These are phyloP conservation scores for Acridotheres tristis DNA, from an alignment of 2,797 vertebrate genomes.

Conservation along the genomic window DNA sequence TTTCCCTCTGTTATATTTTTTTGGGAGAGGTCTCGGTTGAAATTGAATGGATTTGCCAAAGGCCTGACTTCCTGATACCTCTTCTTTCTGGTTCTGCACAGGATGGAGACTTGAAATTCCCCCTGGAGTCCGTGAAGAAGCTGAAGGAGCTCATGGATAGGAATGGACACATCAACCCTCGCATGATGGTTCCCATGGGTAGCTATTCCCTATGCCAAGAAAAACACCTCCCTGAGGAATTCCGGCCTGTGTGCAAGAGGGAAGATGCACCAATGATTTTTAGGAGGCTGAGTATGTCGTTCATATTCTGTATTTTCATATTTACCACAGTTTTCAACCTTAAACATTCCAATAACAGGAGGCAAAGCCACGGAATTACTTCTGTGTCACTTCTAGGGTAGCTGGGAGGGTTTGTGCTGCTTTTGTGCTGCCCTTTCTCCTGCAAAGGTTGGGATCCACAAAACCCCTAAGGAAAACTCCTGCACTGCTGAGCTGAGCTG, in stretches of 20 bases:
- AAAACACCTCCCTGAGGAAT: conserved; percentile 26
- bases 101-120: conserved; percentile 52
- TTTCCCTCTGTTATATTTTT: background rate
- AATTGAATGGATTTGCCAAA: background rate
- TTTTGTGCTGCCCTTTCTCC: background rate
- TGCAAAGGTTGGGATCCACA: rapidly evolving
- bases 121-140: conserved; percentile 52
- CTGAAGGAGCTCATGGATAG: conserved; percentile 25
- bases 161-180: background rate
- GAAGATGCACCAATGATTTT: conserved; percentile 13
- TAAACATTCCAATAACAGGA: background rate
- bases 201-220: background rate
- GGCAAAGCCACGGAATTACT: rapidly evolving
- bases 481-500: background rate
- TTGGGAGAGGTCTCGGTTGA: background rate
- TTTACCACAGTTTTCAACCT: background rate
- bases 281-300: conserved; percentile 37
- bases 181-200: background rate
- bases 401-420: background rate
- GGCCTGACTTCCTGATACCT: background rate
- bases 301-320: background rate
- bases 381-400: background rate
- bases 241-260: conserved; percentile 3
- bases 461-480: background rate
- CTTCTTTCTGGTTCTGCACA: background rate